Evolutionary conservation across 2,113 vertebrate species (phyloP), one percentile per base, ranked within the genome.

Genomic region (Smithornis capensis): DNA sequence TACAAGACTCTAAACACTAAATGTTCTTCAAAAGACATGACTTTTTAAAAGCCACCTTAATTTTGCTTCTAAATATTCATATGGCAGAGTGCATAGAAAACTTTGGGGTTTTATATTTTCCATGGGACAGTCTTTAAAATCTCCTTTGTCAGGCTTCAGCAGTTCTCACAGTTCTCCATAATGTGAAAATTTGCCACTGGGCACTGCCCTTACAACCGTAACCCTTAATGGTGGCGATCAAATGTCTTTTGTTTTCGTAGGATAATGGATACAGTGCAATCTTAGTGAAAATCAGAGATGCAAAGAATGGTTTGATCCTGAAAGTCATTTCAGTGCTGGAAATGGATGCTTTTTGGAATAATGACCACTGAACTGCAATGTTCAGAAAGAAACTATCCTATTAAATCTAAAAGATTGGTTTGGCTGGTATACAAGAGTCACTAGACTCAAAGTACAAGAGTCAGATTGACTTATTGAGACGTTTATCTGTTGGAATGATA

Each of bases 371-470:
- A 89, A 89, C 69, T 77, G 68, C 78, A 93, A 47, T 82, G 73
- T 94, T 63, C 80, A 87, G n/a, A 63, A 89, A 87, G 53, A 80
- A 33, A 71, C 38, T 69, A 49, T 44, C 42, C 57, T 89, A 69
- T 91, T 95, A 87, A 89, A 95, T 82, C 81, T 92, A 87, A 96
- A 95, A 90, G 69, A 81, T 71, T 93, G 57, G 15, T 68, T 93
- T 95, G 79, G 63, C 70, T 92, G 59, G 65, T 86, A 49, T 60
- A 83, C 73, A 71, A 49, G 29, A 92, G 83, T 74, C 62, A 88
- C 59, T 94, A 89, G 92, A 82, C 31, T 82, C 47, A 75, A 45
- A 94, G 83, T 37, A 68, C 52, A 81, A 44, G 75, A 96, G 71
- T 81, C 67, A 86, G 33, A 31, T 62, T 93, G 63, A 90, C 87